These are phyloP conservation scores for Aphaenogaster floridana DNA, from an alignment of 1,140 invertebrate species.

Conservation along the genomic window DNA sequence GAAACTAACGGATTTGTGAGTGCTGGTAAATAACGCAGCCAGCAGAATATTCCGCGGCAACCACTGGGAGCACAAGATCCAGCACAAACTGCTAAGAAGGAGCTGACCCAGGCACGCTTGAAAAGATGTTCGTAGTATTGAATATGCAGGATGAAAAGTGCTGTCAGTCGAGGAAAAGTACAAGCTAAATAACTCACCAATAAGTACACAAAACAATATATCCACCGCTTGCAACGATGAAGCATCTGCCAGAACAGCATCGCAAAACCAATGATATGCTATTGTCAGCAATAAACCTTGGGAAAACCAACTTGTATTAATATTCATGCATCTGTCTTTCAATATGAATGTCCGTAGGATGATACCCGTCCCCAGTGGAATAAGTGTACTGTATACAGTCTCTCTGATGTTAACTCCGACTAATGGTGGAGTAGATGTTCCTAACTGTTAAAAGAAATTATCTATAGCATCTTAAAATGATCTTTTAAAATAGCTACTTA, in stretches of 20 bases:
- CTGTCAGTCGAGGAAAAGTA: not conserved
- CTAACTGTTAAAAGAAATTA: conserved; percentile 74
- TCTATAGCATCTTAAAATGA: not conserved
- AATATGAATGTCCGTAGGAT: conserved; percentile 70
- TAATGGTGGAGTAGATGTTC: conserved; percentile 80
- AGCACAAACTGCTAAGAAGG: conserved; percentile 82
- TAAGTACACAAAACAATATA: conserved; percentile 83
- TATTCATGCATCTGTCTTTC: conserved; percentile 61
- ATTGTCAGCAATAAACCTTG: conserved; percentile 81
- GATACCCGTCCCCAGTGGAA: conserved; percentile 82
- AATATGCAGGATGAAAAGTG: not conserved
- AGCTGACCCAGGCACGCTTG: conserved; percentile 82
- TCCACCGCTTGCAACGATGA: conserved; percentile 82
- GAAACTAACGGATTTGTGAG: conserved; percentile 84
- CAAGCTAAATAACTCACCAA: conserved; percentile 74
- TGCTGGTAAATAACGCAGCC: conserved; percentile 83
- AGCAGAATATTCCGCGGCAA: conserved; percentile 79
- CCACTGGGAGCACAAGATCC: conserved; percentile 83
- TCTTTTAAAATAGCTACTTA: not conserved
- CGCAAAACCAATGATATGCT: conserved; percentile 85
- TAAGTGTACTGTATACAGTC: conserved; percentile 82
- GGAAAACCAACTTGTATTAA: conserved; percentile 81
- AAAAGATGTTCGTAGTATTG: conserved; percentile 30
- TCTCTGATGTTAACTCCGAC: conserved; percentile 83
- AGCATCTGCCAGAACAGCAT: conserved; percentile 82